phyloP scores from a whole-genome alignment of 2,797 vertebrate species.

The Artibeus lituratus region DNA sequence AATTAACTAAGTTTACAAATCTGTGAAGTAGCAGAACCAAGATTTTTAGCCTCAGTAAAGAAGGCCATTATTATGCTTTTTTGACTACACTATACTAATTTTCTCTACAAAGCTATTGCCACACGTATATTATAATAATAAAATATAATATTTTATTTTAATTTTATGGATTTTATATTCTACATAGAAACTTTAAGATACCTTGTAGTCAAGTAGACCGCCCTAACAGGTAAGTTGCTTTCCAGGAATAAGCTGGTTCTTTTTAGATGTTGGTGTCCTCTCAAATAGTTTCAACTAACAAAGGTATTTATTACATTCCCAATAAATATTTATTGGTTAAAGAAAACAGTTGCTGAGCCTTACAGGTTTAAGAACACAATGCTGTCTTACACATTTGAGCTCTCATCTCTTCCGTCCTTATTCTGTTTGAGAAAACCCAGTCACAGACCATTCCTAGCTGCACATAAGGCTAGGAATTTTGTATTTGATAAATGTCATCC shows the following conservation, averaged over 20 bases:
- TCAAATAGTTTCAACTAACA: not conserved
- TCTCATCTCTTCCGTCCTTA: no score
- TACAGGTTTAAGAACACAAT: not conserved
- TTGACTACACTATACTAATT: fast-evolving
- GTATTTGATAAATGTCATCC: not conserved
- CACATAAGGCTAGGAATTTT: fast-evolving
- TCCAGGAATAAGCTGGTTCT: not conserved
- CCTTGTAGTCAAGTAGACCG: not conserved
- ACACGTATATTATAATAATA: not conserved
- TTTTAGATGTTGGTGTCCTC: not conserved
- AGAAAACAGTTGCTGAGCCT: not conserved
- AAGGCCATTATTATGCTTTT: fast-evolving
- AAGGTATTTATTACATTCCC: not conserved
- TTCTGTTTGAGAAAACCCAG: not conserved
- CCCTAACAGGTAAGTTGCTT: not conserved
- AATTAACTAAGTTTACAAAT: not conserved
- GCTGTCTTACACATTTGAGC: not conserved
- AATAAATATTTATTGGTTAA: not conserved
- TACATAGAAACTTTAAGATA: not conserved
- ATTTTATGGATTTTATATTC: not conserved
- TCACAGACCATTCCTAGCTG: fast-evolving
- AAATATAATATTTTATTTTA: not conserved
- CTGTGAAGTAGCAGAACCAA: not conserved
- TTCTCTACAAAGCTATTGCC: not conserved
- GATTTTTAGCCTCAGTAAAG: fast-evolving